These are phyloP conservation scores for Lamellibrachia satsuma DNA, from an alignment of 2,888 invertebrate genomes.

Conservation along the genomic window DNA sequence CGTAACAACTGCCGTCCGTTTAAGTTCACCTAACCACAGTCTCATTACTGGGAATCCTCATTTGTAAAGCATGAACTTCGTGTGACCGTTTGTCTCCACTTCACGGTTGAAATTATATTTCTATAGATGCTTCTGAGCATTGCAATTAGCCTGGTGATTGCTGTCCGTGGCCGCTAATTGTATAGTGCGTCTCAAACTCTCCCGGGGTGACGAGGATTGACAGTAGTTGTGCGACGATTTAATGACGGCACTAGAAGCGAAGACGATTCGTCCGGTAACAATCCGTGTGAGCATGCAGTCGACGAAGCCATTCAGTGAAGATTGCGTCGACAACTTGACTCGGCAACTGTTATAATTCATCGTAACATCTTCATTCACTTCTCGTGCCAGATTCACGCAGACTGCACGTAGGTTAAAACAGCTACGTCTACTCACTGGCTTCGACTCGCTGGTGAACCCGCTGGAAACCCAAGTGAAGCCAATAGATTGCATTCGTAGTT, in stretches of 20 bases:
- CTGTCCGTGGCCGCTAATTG: neutral
- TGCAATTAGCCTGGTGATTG: neutral
- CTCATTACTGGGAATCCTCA: neutral
- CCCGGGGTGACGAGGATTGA: neutral
- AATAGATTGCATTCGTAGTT: too few relatives aligned
- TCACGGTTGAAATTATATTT: slow-evolving; percentile 6
- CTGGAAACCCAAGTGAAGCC: too few relatives aligned
- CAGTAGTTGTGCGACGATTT: neutral
- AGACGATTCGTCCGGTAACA: neutral
- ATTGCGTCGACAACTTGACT: neutral
- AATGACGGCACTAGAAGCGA: slow-evolving; percentile 1
- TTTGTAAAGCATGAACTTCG: neutral
- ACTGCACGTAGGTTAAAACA: neutral
- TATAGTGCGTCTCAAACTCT: neutral
- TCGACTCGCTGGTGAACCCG: too few relatives aligned
- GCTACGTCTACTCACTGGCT: neutral
- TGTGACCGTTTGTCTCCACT: neutral
- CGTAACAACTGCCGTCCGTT: neutral
- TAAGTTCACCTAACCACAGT: neutral
- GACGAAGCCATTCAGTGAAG: neutral
- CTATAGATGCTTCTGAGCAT: neutral
- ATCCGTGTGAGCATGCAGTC: neutral
- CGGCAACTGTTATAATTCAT: neutral
- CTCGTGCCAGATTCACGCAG: neutral
- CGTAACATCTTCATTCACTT: neutral